Conservation (phyloP, 1,140 invertebrate species). For the Reticulitermes speratus region DNA sequence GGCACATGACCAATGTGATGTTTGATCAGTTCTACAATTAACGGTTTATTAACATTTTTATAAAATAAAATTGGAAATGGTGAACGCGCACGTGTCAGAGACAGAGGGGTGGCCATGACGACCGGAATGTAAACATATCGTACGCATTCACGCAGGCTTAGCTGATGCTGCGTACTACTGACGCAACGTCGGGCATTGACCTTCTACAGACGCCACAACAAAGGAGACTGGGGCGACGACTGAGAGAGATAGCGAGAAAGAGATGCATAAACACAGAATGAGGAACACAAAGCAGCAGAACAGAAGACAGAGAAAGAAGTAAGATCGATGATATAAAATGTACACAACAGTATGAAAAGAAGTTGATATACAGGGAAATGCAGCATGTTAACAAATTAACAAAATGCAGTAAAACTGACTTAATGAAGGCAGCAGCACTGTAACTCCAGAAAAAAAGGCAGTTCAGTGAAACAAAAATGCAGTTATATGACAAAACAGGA, state of each 20-base stretch:
- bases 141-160: background rate
- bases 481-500: no score
- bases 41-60: background rate
- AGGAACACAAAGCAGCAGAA: background rate
- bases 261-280: background rate
- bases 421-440: no score
- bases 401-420: no score
- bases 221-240: conserved; percentile 32
- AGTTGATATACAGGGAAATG: no score
- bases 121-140: background rate
- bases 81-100: background rate
- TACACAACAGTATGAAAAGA: no score
- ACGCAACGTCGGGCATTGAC: conserved; percentile 13
- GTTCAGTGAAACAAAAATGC: no score
- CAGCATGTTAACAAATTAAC: no score
- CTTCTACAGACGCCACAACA: conserved; percentile 32
- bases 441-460: no score
- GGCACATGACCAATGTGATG: background rate
- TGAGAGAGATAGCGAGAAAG: conserved; percentile 19
- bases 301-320: no score
- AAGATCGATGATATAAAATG: no score
- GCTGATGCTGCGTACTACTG: background rate
- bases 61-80: background rate
- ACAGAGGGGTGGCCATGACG: background rate
- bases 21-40: no score